phyloP scores from a whole-genome alignment of 2,888 invertebrate species.

The Automeris io region DNA sequence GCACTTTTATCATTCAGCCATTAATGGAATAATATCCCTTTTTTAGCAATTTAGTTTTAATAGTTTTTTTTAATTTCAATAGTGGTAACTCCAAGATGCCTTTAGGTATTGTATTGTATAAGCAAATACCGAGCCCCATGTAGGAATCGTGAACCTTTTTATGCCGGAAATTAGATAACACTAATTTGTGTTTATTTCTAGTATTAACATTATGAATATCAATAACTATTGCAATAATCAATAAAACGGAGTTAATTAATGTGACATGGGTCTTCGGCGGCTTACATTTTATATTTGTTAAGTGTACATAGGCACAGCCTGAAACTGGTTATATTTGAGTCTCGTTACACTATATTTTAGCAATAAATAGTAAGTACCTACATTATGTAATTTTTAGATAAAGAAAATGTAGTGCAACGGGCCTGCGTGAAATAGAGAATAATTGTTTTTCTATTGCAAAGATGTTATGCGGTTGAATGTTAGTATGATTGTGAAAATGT shows the following conservation, averaged over 20 bases:
- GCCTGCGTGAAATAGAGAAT: slow-evolving; percentile 15
- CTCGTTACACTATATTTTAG: slow-evolving; percentile 23
- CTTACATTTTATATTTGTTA: slow-evolving; percentile 29
- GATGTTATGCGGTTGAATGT: slow-evolving; percentile 40
- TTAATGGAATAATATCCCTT: no score
- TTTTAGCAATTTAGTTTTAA: no score
- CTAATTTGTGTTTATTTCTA: no score
- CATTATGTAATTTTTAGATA: background rate
- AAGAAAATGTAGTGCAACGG: slow-evolving; percentile 4
- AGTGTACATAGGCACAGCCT: slow-evolving; percentile 25
- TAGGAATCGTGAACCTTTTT: no score
- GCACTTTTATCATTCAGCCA: no score
- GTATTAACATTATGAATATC: no score
- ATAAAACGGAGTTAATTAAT: slow-evolving; percentile 32
- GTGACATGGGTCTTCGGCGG: no score
- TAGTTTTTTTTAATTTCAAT: no score
- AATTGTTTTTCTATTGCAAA: slow-evolving; percentile 15
- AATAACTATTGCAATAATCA: slow-evolving; percentile 31
- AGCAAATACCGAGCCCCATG: no score
- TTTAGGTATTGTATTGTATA: no score
- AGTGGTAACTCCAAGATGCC: no score
- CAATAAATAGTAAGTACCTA: background rate
- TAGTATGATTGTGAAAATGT: slow-evolving; percentile 47
- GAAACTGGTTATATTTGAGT: slow-evolving; percentile 15
- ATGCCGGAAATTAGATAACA: no score